Evolutionary conservation across 2,797 vertebrate species (phyloP), one percentile per base, ranked within the genome.

Genomic region (Lepus oiostolus): DNA sequence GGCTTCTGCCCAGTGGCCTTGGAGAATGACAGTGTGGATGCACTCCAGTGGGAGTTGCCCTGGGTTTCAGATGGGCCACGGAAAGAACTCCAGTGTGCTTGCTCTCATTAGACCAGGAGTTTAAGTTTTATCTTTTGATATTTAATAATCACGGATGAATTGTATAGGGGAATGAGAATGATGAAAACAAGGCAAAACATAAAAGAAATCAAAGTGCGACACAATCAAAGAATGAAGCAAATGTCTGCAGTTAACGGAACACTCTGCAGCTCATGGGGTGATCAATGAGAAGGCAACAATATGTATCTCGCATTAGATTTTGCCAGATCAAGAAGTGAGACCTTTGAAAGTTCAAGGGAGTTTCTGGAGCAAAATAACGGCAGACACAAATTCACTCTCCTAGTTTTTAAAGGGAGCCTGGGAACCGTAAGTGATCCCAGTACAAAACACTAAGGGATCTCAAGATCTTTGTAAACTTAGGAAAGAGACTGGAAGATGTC

Each of bases 121-220:
- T 28, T 7, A 52, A 35, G 67, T 38, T 65, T 74, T 54, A 47
- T 63, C 32, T 77, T 93, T 80, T 68, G 84, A 76, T 81, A 87
- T 47, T 80, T 86, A 32, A 52, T 74, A 93, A 85, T 83, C 88
- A 85, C 24, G 0, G 13, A 68, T 90, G 90, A 91, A 85, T 88
- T 65, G 80, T 72, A 83, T 6, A 14, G 30, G 30, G 30, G 42
- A 62, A 75, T 32, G 60, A 71, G 67, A 67, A 92, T 77, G 68
- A 87, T 88, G 70, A 94, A 94, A 81, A 95, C 52, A 92, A 67
- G 58, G 72, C 75, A 94, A 82, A 91, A 94, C 84, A 93, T 84
- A 93, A 96, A 96, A 60, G 35, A 87, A 95, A 89, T 91, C 93
- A 97, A 96, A 96, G 82, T 30, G 8, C 19, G 62, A 94, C 32